A percentile compares a stretch with the other conserved stretches of the same genome.
Evolutionary conservation across 2,888 invertebrate genomes (phyloP).

Genomic region (Diplazon laetatorius): DNA sequence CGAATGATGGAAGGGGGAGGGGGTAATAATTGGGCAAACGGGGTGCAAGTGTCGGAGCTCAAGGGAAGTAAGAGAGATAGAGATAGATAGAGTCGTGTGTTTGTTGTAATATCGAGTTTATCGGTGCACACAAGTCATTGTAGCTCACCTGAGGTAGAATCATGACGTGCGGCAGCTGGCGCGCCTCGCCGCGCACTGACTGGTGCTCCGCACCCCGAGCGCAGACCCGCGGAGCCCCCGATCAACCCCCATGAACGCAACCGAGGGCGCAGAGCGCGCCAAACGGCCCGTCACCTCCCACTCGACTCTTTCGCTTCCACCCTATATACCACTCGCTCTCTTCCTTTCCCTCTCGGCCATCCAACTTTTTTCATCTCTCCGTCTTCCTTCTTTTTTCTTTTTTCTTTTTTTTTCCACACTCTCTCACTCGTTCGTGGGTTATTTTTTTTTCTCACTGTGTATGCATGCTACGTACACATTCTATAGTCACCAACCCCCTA

Average conservation of each 20-base stretch:
- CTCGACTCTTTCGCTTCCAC: slow-evolving; percentile 34
- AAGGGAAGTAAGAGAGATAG: slow-evolving; percentile 26
- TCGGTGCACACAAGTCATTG: slow-evolving; percentile 57
- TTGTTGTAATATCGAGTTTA: slow-evolving; percentile 48
- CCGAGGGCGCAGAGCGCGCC: slow-evolving; percentile 57
- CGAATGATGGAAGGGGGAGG: background rate
- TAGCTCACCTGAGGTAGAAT: slow-evolving; percentile 80
- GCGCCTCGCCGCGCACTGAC: slow-evolving; percentile 82
- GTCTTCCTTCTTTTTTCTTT: background rate
- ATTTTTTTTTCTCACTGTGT: too few species aligned
- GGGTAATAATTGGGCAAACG: slow-evolving; percentile 12
- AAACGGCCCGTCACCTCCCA: slow-evolving; percentile 52
- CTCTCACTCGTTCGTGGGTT: too few species aligned
- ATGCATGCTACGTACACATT: slow-evolving; percentile 6
- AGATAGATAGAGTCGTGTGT: slow-evolving; percentile 56
- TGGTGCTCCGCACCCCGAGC: slow-evolving; percentile 75
- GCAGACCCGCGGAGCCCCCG: slow-evolving; percentile 56
- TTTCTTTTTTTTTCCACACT: slow-evolving; percentile 28
- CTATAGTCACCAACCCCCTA: background rate
- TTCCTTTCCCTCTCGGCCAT: slow-evolving; percentile 35
- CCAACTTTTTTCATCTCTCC: slow-evolving; percentile 41
- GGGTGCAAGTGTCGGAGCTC: slow-evolving; percentile 17
- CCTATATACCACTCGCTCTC: slow-evolving; percentile 14
- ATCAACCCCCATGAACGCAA: slow-evolving; percentile 61
- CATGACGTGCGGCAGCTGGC: slow-evolving; percentile 82